These are phyloP conservation scores for Sitodiplosis mosellana DNA, from an alignment of 1,140 invertebrate genomes.

Conservation along the genomic window DNA sequence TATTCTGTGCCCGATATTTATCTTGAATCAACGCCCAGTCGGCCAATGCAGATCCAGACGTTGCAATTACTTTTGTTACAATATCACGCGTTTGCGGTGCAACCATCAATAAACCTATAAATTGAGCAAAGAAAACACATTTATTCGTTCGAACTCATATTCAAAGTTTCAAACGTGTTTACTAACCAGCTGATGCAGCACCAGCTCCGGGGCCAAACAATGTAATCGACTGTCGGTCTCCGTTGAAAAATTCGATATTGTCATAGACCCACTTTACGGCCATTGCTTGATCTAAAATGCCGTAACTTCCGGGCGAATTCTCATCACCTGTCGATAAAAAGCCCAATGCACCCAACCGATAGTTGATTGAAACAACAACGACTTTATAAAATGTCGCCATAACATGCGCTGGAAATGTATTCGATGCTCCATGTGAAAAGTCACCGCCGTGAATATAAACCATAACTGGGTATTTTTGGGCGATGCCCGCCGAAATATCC, in stretches of 20 bases:
- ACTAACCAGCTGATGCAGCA: constrained; percentile 74
- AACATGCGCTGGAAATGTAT: constrained; percentile 81
- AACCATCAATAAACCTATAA: constrained; percentile 59
- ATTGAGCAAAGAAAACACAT: no score
- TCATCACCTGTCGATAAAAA: constrained; percentile 85
- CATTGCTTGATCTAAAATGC: constrained; percentile 80
- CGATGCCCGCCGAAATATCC: constrained; percentile 52
- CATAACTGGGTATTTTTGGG: constrained; percentile 77
- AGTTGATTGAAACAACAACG: constrained; percentile 93
- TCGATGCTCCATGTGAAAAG: constrained; percentile 80
- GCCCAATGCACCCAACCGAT: constrained; percentile 84
- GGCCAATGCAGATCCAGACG: constrained; percentile 76
- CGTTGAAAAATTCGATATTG: constrained; percentile 78
- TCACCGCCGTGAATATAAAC: constrained; percentile 96
- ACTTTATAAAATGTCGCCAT: constrained; percentile 83
- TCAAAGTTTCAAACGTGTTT: no score
- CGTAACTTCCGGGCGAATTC: constrained; percentile 91
- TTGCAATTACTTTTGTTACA: constrained; percentile 59
- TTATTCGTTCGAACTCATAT: no score
- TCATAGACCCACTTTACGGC: constrained; percentile 83
- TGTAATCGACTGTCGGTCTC: constrained; percentile 72
- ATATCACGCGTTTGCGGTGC: constrained; percentile 55
- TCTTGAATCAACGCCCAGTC: constrained; percentile 85
- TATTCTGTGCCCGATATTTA: constrained; percentile 71
- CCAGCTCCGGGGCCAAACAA: constrained; percentile 87